Conservation (phyloP, 2,888 invertebrate species). For the Girardia tigrina region DNA sequence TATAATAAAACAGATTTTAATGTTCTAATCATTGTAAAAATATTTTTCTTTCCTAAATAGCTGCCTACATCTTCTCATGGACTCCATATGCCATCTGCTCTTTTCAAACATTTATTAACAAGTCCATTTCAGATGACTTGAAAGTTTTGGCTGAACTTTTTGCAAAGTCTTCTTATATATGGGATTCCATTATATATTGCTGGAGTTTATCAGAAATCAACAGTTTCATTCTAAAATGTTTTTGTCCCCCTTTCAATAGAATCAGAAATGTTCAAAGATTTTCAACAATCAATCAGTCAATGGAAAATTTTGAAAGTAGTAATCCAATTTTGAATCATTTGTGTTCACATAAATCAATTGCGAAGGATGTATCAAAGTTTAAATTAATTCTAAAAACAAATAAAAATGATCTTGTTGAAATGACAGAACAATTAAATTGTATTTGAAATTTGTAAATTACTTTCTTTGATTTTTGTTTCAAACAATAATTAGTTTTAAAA, state of each 20-base stretch:
- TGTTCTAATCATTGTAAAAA: too few relatives aligned
- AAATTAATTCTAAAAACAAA: too few relatives aligned
- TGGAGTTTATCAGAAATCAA: neutral
- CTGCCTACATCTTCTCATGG: neutral
- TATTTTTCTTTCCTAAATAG: too few relatives aligned
- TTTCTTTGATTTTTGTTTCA: too few relatives aligned
- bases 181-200: neutral
- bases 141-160: neutral
- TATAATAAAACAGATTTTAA: too few relatives aligned
- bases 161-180: neutral
- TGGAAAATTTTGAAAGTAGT: neutral
- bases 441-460: too few relatives aligned
- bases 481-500: too few relatives aligned
- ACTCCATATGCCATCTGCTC: neutral
- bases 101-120: constrained; percentile 15
- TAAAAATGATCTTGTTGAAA: too few relatives aligned
- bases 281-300: neutral
- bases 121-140: neutral
- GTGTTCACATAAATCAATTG: too few relatives aligned
- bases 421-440: too few relatives aligned
- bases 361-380: too few relatives aligned
- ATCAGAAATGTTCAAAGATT: neutral
- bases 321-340: too few relatives aligned
- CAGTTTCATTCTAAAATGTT: neutral
- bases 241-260: neutral